Base-by-base conservation (phyloP, 2,888 invertebrate species). In the Pycnomerus fuliginosus region DNA sequence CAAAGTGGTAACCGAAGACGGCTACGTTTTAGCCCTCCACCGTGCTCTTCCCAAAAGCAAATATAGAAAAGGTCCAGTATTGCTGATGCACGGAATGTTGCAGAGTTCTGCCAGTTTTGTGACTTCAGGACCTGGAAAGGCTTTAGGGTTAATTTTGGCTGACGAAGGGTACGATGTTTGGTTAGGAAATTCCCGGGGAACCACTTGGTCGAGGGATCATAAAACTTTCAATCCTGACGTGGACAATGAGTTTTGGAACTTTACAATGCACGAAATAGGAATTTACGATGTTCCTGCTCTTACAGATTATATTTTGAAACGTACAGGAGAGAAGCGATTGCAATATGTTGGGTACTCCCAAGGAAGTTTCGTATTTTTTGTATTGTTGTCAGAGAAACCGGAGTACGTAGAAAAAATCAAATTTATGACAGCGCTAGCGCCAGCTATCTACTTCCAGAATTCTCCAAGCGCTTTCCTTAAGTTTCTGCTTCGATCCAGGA, bases 211-310 rank as follows among this genome's bases (percentile, higher is more conserved):
- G 11, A 31, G 47, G 33, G 10, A 33, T 3, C 47, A 48, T 29
- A n/a, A n/a, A n/a, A n/a, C n/a, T n/a, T 10, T 7, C 11, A 10
- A 25, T 25, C 25, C 25, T 25, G 25, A 25, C 11, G 5, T 10
- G 5, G n/a, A n/a, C n/a, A n/a, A n/a, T n/a, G n/a, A n/a, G n/a
- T n/a, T n/a, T n/a, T n/a, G n/a, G n/a, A 25, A 25, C 3, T 25
- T 25, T 12, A n/a, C n/a, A n/a, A n/a, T 85, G 82, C 86, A 91
- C 62, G 84, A 89, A 63, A 87, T 90, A 67, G 87, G 84, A 1
- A 69, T 77, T 35, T 78, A 74, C 52, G 92, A 93, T 67, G 62
- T 91, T 24, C 88, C 91, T 1, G 80, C 85, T 0, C 83, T 83
- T 73, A 82, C 93, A 31, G 84, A 91, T 62, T 80, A 82, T 58